Percentiles rank a stretch among this genome's conserved stretches.
phyloP scores from a whole-genome alignment of 2,797 vertebrate species.

The Eidolon dupreanum region DNA sequence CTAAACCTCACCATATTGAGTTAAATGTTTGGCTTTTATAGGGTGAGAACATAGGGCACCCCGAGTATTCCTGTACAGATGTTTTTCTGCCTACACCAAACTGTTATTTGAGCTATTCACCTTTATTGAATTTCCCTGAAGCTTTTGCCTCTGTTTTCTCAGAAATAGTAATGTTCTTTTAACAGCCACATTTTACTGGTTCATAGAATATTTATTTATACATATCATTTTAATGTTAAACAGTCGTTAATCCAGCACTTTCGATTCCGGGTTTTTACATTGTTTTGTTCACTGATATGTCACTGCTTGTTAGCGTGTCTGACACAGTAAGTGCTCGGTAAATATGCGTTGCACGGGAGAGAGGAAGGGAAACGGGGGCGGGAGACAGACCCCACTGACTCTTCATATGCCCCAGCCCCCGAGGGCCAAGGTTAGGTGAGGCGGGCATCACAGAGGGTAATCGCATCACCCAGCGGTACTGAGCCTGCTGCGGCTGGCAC shows the following conservation, averaged over 20 bases:
- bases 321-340: neutral
- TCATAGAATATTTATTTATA: neutral
- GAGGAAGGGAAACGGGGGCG: neutral
- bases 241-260: neutral
- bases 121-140: neutral
- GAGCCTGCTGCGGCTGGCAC: neutral
- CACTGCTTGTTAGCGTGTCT: neutral
- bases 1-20: neutral
- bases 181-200: neutral
- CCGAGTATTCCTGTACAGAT: neutral
- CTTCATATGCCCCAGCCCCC: neutral
- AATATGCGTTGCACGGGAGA: neutral
- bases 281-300: neutral
- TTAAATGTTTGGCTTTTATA: neutral
- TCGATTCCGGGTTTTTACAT: neutral
- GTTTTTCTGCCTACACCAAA: neutral
- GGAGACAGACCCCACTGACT: neutral
- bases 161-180: neutral
- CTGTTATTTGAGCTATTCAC: neutral
- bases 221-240: neutral
- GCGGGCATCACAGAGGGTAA: neutral
- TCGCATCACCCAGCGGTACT: neutral
- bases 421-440: neutral
- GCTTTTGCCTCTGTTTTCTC: neutral
- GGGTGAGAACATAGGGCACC: neutral